A percentile compares a stretch with the other conserved stretches of the same genome.
Conservation (phyloP, 1,140 invertebrate genomes). For the Euwallacea similis region DNA sequence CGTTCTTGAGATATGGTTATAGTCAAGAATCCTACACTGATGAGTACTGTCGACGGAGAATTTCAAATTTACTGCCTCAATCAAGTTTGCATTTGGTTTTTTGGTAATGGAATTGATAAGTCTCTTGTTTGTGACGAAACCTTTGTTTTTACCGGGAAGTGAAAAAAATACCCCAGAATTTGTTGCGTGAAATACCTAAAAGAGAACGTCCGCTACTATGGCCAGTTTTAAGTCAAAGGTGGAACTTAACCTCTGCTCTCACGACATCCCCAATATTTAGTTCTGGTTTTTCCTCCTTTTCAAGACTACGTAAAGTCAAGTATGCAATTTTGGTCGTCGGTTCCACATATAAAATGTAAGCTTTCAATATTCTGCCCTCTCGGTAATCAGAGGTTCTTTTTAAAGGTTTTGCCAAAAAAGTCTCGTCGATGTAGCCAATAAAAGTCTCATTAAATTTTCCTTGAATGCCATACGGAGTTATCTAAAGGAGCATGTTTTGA, state of each 20-base stretch:
- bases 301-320: slow-evolving; percentile 57
- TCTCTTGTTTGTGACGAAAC: slow-evolving; percentile 59
- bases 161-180: slow-evolving; percentile 59
- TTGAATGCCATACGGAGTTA: slow-evolving; percentile 61
- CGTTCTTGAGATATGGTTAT: slow-evolving; percentile 59
- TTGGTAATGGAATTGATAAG: slow-evolving; percentile 30
- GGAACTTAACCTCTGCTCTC: slow-evolving; percentile 51
- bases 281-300: slow-evolving; percentile 48
- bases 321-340: slow-evolving; percentile 69
- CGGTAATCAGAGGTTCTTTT: slow-evolving; percentile 49
- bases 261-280: slow-evolving; percentile 57
- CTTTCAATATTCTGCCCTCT: slow-evolving; percentile 56
- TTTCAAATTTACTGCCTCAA: slow-evolving; percentile 52
- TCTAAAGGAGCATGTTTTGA: slow-evolving; percentile 43
- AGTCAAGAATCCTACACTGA: slow-evolving; percentile 61
- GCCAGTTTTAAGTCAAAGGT: background rate
- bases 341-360: slow-evolving; percentile 66
- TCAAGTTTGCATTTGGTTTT: slow-evolving; percentile 40
- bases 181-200: slow-evolving; percentile 52
- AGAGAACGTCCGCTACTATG: background rate
- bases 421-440: slow-evolving; percentile 59
- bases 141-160: slow-evolving; percentile 57
- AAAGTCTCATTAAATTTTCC: slow-evolving; percentile 59
- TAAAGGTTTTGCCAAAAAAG: slow-evolving; percentile 55
- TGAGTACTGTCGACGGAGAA: slow-evolving; percentile 59